Conservation (phyloP, 2,797 vertebrate species). For the Adrianichthys oophorus region DNA sequence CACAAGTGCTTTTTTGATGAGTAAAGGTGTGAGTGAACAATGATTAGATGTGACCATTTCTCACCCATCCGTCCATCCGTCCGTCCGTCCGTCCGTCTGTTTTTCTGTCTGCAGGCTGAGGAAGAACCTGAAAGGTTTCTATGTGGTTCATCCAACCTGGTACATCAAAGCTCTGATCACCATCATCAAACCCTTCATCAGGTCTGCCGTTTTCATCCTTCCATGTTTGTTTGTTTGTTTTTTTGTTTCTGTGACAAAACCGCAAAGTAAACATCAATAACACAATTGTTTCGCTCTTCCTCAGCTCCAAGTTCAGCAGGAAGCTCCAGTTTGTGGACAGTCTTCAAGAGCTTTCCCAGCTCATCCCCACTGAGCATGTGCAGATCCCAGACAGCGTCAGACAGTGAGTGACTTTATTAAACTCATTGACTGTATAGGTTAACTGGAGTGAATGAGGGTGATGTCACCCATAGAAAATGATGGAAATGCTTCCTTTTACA, state of each 20-base stretch:
- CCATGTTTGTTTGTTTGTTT: not conserved
- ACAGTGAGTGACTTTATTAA: constrained; percentile 70
- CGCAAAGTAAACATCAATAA: too few relatives aligned
- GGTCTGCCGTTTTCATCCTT: constrained; percentile 58
- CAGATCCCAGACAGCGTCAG: constrained; percentile 79
- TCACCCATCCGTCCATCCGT: not conserved
- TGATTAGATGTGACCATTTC: not conserved
- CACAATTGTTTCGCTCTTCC: constrained; percentile 1
- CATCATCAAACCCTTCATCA: constrained; percentile 85
- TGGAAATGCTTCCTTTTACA: too few relatives aligned
- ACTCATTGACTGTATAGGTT: not conserved
- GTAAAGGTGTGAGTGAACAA: too few relatives aligned
- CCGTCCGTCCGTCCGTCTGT: not conserved
- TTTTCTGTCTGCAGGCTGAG: constrained; percentile 67
- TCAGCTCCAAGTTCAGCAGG: constrained; percentile 83
- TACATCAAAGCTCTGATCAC: constrained; percentile 80
- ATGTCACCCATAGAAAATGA: too few relatives aligned
- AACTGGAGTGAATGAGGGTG: too few relatives aligned
- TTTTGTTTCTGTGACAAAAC: not conserved
- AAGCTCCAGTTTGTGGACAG: constrained; percentile 80
- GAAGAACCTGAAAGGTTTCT: constrained; percentile 81
- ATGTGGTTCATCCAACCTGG: constrained; percentile 83
- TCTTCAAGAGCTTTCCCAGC: constrained; percentile 68
- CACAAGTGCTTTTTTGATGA: too few relatives aligned
- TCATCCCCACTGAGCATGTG: constrained; percentile 77